These are phyloP conservation scores for Mythimna impura DNA, from an alignment of 2,888 invertebrate genomes.

Conservation along the genomic window DNA sequence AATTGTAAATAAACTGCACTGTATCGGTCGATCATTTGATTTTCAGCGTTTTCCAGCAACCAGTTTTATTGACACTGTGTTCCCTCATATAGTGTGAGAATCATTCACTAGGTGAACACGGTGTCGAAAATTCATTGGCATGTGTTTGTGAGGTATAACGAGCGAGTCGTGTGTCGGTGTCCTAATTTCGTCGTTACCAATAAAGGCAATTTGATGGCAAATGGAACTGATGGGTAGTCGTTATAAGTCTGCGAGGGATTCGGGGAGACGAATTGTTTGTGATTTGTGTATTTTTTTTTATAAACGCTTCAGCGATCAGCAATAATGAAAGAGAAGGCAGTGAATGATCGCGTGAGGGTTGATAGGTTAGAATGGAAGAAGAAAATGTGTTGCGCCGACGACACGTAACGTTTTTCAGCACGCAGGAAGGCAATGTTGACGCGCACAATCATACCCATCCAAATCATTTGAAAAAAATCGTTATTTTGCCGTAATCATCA, in stretches of 20 bases:
- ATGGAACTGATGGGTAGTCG: slow-evolving; percentile 13
- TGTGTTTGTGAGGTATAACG: slow-evolving; percentile 4
- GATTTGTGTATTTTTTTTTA: slow-evolving; percentile 1
- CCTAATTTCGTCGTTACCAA: slow-evolving; percentile 24
- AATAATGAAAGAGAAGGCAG: not conserved
- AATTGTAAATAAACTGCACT: slow-evolving; percentile 13
- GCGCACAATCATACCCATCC: not conserved
- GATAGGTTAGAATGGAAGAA: not conserved
- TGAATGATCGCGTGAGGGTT: not conserved
- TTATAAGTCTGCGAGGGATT: slow-evolving; percentile 7
- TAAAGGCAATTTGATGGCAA: slow-evolving; percentile 35
- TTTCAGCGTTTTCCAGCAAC: slow-evolving; percentile 18
- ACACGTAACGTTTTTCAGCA: not conserved
- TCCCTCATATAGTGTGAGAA: not conserved
- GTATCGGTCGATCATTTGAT: slow-evolving; percentile 2
- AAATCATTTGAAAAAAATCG: too few relatives aligned
- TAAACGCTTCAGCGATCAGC: not conserved
- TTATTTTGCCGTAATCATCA: too few relatives aligned
- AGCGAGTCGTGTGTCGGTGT: slow-evolving; percentile 18
- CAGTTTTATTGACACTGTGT: slow-evolving; percentile 15
- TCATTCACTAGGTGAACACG: slow-evolving; percentile 15
- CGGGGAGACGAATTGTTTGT: not conserved
- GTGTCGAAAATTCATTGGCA: slow-evolving; percentile 7
- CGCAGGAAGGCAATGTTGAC: not conserved
- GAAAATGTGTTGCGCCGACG: not conserved